Conservation (phyloP, 2,888 invertebrate species). For the Neocrepidodera transversa region DNA sequence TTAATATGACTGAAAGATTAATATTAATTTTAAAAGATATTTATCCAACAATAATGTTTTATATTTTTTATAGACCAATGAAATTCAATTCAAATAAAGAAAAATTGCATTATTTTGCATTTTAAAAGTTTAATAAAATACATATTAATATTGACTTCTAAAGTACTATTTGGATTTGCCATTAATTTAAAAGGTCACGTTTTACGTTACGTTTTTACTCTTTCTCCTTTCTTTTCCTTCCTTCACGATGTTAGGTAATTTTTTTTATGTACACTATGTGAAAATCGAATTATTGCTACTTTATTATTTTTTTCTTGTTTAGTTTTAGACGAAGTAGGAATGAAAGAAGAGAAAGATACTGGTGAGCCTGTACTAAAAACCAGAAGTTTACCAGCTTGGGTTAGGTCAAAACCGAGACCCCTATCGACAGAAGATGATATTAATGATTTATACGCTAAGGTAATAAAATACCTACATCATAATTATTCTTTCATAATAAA, state of each 20-base stretch:
- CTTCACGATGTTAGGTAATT: too few species aligned
- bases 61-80: too few species aligned
- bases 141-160: too few species aligned
- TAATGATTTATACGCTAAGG: constrained; percentile 75
- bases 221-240: background rate
- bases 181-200: background rate
- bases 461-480: constrained; percentile 46
- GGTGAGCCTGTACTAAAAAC: constrained; percentile 65
- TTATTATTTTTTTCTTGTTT: constrained; percentile 25
- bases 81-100: too few species aligned
- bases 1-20: too few species aligned
- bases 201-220: background rate
- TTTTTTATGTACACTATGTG: too few species aligned
- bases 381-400: constrained; percentile 75
- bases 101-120: too few species aligned
- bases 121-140: too few species aligned
- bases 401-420: constrained; percentile 72
- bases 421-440: constrained; percentile 74
- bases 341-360: constrained; percentile 59
- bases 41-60: too few species aligned
- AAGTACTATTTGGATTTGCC: background rate
- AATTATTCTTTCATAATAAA: background rate
- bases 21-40: too few species aligned
- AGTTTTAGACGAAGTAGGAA: constrained; percentile 70
- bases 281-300: too few species aligned